A percentile compares a stretch with the other conserved stretches of the same genome.
These are phyloP conservation scores for Xenentodon cancila DNA, from an alignment of 2,797 vertebrate genomes.

Conservation along the genomic window DNA sequence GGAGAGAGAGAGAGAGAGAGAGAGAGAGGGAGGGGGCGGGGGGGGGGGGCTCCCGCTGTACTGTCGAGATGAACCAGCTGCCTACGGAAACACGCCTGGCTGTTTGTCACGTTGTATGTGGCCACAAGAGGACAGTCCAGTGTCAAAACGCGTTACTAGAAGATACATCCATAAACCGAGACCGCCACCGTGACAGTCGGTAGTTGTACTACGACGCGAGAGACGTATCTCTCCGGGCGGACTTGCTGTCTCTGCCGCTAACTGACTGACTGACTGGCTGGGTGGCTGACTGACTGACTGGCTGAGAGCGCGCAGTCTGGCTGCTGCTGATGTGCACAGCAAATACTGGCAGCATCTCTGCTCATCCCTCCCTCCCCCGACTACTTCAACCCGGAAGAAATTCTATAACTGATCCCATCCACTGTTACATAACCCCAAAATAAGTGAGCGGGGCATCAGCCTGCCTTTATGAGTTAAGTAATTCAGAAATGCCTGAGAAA, in stretches of 20 bases:
- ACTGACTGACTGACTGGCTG: slow-evolving; percentile 26
- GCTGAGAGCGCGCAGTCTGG: slow-evolving; percentile 22
- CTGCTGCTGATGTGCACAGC: slow-evolving; percentile 64
- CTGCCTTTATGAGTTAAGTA: background rate
- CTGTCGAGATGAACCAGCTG: slow-evolving; percentile 57
- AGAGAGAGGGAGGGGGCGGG: too few relatives aligned
- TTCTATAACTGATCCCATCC: slow-evolving; percentile 20
- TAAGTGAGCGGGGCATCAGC: background rate
- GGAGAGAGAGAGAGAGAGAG: too few relatives aligned
- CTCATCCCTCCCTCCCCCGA: slow-evolving; percentile 68
- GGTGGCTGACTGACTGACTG: slow-evolving; percentile 15
- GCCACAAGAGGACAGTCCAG: slow-evolving; percentile 8
- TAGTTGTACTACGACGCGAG: slow-evolving; percentile 37
- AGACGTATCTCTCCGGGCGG: slow-evolving; percentile 43
- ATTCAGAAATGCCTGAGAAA: background rate
- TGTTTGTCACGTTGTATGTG: slow-evolving; percentile 6
- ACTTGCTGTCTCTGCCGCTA: slow-evolving; percentile 60
- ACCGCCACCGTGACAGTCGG: slow-evolving; percentile 14
- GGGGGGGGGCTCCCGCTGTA: slow-evolving; percentile 40
- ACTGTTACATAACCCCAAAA: background rate
- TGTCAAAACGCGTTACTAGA: slow-evolving; percentile 18
- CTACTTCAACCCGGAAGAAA: slow-evolving; percentile 77
- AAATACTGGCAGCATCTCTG: slow-evolving; percentile 64
- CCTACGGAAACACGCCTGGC: slow-evolving; percentile 6
- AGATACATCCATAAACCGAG: slow-evolving; percentile 47